phyloP scores from a whole-genome alignment of 2,113 vertebrate species.

The Anhinga rufa region DNA sequence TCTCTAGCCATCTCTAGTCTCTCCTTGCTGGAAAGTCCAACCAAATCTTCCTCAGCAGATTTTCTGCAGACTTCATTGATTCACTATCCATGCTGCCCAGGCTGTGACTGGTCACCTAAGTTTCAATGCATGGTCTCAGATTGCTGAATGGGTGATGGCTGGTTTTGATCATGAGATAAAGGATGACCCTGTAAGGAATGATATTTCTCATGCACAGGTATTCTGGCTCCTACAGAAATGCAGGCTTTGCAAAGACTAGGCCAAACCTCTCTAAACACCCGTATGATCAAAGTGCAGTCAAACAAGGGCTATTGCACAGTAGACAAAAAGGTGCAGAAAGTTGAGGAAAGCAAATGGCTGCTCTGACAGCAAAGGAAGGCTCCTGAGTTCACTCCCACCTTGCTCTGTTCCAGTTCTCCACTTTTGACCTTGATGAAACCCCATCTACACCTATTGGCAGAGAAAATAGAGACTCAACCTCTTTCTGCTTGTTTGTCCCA shows the following conservation, averaged over 20 bases:
- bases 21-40: not conserved
- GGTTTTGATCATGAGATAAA: not conserved
- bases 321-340: not conserved
- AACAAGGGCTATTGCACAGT: not conserved
- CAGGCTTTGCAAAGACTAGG: not conserved
- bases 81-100: not conserved
- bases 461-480: not conserved
- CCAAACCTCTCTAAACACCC: not conserved
- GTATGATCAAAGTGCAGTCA: not conserved
- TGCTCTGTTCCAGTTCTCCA: not conserved
- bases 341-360: not conserved
- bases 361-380: not conserved
- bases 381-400: not conserved
- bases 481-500: not conserved
- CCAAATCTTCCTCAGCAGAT: not conserved
- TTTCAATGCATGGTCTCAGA: not conserved
- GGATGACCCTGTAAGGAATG: not conserved
- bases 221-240: not conserved
- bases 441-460: not conserved
- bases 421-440: not conserved
- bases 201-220: not conserved
- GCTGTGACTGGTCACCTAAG: not conserved
- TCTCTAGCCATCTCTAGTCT: not conserved
- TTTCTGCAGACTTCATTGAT: not conserved
- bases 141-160: not conserved